These are phyloP conservation scores for Scaptomyza graminum DNA, from an alignment of 1,140 invertebrate species.

Conservation along the genomic window DNA sequence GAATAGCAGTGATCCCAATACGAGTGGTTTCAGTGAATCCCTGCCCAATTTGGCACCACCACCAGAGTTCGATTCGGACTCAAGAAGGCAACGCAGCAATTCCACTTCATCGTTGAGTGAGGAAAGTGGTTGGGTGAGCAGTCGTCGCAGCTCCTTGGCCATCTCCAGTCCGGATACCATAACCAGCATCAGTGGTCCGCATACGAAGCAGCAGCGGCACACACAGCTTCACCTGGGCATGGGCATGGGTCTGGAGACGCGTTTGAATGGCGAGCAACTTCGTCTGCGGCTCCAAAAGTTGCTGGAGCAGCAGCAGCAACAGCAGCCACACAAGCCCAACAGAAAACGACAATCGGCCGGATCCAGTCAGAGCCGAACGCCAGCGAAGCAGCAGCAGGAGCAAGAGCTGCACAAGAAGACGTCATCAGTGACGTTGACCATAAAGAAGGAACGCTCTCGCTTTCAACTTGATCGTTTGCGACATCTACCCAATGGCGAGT, in stretches of 20 bases:
- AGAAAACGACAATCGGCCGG: conserved; percentile 53
- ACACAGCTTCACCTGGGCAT: conserved; percentile 69
- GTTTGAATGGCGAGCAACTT: conserved; percentile 86
- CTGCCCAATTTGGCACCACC: conserved; percentile 87
- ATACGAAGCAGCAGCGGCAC: conserved; percentile 66
- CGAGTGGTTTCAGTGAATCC: conserved; percentile 85
- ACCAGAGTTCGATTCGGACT: conserved; percentile 81
- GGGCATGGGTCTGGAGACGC: conserved; percentile 81
- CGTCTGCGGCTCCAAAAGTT: conserved; percentile 86
- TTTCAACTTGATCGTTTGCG: conserved; percentile 68
- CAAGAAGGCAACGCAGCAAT: conserved; percentile 83
- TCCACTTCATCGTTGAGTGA: conserved; percentile 90
- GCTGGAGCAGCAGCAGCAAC: conserved; percentile 80
- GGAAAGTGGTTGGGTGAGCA: conserved; percentile 91
- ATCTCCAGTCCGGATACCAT: conserved; percentile 85
- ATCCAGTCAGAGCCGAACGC: conserved; percentile 60
- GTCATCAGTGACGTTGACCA: conserved; percentile 71
- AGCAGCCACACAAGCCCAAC: conserved; percentile 55
- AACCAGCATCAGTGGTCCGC: conserved; percentile 52
- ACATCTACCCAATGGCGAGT: conserved; percentile 72
- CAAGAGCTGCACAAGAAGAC: conserved; percentile 70
- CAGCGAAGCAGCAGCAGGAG: conserved; percentile 47
- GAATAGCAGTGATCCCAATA: conserved; percentile 75
- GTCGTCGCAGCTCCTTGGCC: conserved; percentile 86
- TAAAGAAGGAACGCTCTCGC: conserved; percentile 70